Base-by-base conservation (phyloP, 2,797 vertebrate species). In the Poeciliopsis gracilis region DNA sequence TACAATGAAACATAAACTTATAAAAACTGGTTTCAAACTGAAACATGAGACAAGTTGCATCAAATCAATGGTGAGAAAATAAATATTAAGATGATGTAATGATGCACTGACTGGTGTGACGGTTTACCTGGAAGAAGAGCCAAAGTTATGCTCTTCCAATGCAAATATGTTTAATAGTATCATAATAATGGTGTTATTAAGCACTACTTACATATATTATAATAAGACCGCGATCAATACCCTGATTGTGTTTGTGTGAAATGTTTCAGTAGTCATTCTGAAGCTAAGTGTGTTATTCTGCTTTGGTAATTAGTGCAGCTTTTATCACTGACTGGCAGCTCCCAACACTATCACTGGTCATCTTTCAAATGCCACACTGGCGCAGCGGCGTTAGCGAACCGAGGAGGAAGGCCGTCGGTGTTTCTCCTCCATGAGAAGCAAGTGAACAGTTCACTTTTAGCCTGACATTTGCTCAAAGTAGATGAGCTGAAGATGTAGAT, bases 391-490 rank as follows among this genome's bases (percentile, higher is more conserved):
- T 4, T 45, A 28, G 41, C 4, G 25, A 46, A 70, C 41, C 45
- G 6, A 45, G 67, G 7, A 70, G 11, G 23, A 43, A 43, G 41
- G 41, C 67, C 28, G 25, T 9, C 16, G 41, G 41, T 28, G 25
- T 9, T 70, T 46, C 41, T 70, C 38, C 67, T 70, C 67, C 25
- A 28, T 4, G 67, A 16, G 67, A 70, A 70, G 45, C 67, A 70
- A 70, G 43, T 70, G 67, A 70, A 69, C 20, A 75, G 51, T 79
- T 70, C 36, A 33, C 75, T 84, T 75, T 82, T 75, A 85, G 82
- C 71, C 73, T 69, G 30, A 25, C 49, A 75, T 67, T 82, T 70
- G 41, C 67, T 45, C 41, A 82, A 66, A 45, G 63, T 36, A 63
- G 51, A 66, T 36, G 70, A 78, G 76, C 55, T 77, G 49, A 80